phyloP scores from a whole-genome alignment of 2,113 vertebrate species.

The Passer domesticus region DNA sequence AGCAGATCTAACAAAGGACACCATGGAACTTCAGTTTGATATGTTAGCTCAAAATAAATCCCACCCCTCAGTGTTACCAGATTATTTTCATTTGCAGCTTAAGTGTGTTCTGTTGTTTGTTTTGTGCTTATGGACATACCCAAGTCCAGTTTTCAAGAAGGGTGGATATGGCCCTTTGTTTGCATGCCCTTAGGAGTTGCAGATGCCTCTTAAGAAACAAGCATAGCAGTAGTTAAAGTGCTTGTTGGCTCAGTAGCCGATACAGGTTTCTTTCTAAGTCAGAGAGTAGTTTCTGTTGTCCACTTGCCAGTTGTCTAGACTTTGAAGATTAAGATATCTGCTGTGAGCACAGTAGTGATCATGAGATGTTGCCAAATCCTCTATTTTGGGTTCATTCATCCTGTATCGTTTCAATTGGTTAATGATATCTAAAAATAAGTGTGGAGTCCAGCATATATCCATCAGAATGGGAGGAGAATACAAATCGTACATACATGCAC shows the following conservation, averaged over 20 bases:
- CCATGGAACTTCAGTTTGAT: background rate
- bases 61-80: background rate
- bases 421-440: conserved; percentile 19
- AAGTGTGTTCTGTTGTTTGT: background rate
- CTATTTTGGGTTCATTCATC: conserved; percentile 39
- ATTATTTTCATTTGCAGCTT: background rate
- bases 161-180: background rate
- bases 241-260: conserved; percentile 12
- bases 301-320: conserved; percentile 54
- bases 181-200: background rate
- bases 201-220: conserved; percentile 11
- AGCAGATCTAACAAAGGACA: background rate
- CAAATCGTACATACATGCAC: background rate
- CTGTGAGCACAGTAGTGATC: conserved; percentile 25
- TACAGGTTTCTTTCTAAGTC: background rate
- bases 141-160: background rate
- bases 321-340: conserved; percentile 61
- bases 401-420: conserved; percentile 38
- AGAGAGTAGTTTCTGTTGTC: conserved; percentile 48
- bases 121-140: background rate
- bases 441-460: background rate
- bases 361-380: background rate
- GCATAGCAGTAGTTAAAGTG: conserved; percentile 8
- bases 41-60: background rate
- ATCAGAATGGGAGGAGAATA: background rate